Percentiles rank a stretch among this genome's conserved stretches.
phyloP scores from a whole-genome alignment of 1,140 invertebrate species.

The Eriosoma lanigerum region DNA sequence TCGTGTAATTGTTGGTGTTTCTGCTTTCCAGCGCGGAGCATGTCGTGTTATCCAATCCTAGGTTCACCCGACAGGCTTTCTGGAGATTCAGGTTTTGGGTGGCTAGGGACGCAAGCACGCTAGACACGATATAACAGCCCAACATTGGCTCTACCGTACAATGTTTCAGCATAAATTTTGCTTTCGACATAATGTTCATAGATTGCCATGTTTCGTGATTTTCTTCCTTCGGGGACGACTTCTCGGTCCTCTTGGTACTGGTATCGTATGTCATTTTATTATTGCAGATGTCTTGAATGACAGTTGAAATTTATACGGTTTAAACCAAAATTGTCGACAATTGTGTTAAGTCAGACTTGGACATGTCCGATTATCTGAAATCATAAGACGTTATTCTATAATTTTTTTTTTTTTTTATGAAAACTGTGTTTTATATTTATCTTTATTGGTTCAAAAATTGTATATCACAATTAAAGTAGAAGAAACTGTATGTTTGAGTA shows the following conservation, averaged over 20 bases:
- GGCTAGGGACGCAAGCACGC: conserved; percentile 73
- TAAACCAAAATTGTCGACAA: neutral
- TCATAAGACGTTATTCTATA: too few species aligned
- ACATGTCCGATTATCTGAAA: neutral
- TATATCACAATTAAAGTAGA: too few species aligned
- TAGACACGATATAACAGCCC: conserved; percentile 77
- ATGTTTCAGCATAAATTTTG: conserved; percentile 60
- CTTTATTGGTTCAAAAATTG: too few species aligned
- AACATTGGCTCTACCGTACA: conserved; percentile 79
- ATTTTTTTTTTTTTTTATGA: too few species aligned
- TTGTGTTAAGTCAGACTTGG: neutral
- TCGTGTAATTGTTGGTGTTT: conserved; percentile 70
- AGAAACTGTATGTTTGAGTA: too few species aligned
- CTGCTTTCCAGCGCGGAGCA: conserved; percentile 72
- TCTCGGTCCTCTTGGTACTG: neutral
- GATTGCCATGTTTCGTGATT: conserved; percentile 30
- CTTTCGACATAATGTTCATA: conserved; percentile 56
- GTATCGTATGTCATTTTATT: conserved; percentile 35
- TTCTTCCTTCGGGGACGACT: neutral
- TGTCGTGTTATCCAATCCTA: conserved; percentile 68
- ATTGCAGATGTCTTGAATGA: too few species aligned
- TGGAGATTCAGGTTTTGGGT: conserved; percentile 81
- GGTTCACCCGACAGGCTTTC: conserved; percentile 80
- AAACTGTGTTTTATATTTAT: too few species aligned
- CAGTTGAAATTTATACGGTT: too few species aligned